These are phyloP conservation scores for Condylura cristata DNA, from an alignment of 2,113 vertebrate genomes.

Conservation along the genomic window DNA sequence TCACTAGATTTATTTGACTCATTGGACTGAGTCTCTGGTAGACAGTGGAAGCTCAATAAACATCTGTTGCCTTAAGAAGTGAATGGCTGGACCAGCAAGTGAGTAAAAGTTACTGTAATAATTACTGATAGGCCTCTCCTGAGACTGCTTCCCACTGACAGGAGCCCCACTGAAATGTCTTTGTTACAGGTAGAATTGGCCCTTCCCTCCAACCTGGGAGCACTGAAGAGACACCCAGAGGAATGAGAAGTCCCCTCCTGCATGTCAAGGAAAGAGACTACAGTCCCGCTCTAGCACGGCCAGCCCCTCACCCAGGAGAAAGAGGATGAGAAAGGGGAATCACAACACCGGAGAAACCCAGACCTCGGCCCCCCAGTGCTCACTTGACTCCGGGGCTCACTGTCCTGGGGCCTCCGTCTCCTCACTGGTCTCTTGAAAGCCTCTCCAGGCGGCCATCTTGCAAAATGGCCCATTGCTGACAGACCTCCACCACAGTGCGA, in stretches of 20 bases:
- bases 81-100: neutral
- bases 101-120: neutral
- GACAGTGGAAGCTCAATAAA: neutral
- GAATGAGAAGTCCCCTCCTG: neutral
- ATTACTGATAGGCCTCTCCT: neutral
- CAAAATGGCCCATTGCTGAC: neutral
- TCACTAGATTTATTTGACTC: neutral
- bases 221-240: neutral
- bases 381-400: no score
- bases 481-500: neutral
- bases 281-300: neutral
- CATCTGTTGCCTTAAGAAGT: neutral
- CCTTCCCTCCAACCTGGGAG: neutral
- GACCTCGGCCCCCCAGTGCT: neutral
- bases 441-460: neutral
- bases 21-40: neutral
- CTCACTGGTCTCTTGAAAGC: neutral
- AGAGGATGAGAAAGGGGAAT: neutral
- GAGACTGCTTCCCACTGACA: neutral
- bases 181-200: neutral
- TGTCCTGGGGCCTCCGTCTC: neutral
- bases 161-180: neutral
- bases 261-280: neutral
- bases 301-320: neutral
- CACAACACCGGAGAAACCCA: neutral